A percentile compares a stretch with the other conserved stretches of the same genome.
phyloP scores from a whole-genome alignment of 2,888 invertebrate species.

The Galeruca laticollis region DNA sequence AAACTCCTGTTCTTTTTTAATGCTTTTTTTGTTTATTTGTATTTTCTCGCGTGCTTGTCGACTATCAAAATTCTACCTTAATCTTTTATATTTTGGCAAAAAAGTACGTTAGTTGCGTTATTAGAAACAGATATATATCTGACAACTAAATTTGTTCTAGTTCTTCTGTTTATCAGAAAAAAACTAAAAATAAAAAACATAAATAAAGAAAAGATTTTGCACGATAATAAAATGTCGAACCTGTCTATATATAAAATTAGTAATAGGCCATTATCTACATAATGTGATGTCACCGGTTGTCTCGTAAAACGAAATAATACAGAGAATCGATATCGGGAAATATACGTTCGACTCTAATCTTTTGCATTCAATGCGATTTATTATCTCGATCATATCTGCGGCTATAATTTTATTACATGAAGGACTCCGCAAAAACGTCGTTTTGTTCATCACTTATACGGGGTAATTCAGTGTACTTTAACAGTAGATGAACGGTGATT shows the following conservation, averaged over 20 bases:
- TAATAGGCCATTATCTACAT: constrained; percentile 25
- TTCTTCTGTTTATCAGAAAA: not conserved
- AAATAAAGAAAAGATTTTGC: constrained; percentile 18
- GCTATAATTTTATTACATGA: not conserved
- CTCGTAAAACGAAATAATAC: constrained; percentile 26
- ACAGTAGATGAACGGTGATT: too few relatives aligned
- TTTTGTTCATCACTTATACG: too few relatives aligned
- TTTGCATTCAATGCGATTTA: constrained; percentile 17
- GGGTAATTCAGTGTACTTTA: too few relatives aligned
- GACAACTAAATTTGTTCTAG: not conserved
- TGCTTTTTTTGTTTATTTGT: too few relatives aligned
- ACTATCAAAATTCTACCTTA: too few relatives aligned
- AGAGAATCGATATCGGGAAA: constrained; percentile 31
- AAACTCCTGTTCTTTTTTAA: too few relatives aligned
- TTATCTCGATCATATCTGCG: constrained; percentile 11
- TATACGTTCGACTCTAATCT: constrained; percentile 10
- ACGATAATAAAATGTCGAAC: constrained; percentile 18
- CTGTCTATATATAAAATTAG: constrained; percentile 33
- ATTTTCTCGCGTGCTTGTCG: too few relatives aligned
- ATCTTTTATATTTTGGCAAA: too few relatives aligned
- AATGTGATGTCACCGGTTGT: constrained; percentile 34
- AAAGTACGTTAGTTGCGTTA: too few relatives aligned
- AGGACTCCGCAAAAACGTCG: too few relatives aligned
- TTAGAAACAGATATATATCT: not conserved
- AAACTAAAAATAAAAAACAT: too few relatives aligned